Evolutionary conservation across 2,113 vertebrate species (phyloP).

Genomic region (Mobula birostris): DNA sequence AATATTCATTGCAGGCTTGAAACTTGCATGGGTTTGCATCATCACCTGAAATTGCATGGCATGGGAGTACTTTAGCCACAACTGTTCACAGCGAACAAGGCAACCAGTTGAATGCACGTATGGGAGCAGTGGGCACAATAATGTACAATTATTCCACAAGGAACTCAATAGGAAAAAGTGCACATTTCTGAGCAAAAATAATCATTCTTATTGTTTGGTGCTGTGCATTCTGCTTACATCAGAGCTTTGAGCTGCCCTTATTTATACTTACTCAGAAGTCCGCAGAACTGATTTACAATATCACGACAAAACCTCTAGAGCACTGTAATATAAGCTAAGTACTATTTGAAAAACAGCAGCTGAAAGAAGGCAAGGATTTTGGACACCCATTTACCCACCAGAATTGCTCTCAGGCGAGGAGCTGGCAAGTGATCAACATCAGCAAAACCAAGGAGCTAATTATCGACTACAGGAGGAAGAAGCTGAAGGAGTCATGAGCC

Average conservation of each 20-base stretch:
- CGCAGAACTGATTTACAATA: neutral
- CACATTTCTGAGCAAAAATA: neutral
- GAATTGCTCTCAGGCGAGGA: neutral
- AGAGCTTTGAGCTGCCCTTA: neutral
- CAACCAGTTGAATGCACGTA: neutral
- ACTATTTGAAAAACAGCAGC: neutral
- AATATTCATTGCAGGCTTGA: constrained; percentile 89
- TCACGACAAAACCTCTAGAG: neutral
- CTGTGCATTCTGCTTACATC: neutral
- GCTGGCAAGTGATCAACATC: too few species aligned
- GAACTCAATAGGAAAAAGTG: neutral
- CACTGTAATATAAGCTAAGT: neutral
- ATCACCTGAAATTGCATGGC: constrained; percentile 61
- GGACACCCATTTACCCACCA: neutral
- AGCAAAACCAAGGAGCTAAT: too few species aligned
- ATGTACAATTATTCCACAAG: neutral
- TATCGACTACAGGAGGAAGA: too few species aligned
- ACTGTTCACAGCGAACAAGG: neutral
- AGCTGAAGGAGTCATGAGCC: too few species aligned
- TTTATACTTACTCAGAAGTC: neutral
- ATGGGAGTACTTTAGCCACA: neutral
- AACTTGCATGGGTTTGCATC: constrained; percentile 88
- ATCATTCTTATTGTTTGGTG: neutral
- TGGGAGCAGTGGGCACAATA: neutral
- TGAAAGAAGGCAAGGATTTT: neutral